Evolutionary conservation across 2,797 vertebrate species (phyloP), one percentile per base, ranked within the genome.

Genomic region (Ctenopoma multispine): DNA sequence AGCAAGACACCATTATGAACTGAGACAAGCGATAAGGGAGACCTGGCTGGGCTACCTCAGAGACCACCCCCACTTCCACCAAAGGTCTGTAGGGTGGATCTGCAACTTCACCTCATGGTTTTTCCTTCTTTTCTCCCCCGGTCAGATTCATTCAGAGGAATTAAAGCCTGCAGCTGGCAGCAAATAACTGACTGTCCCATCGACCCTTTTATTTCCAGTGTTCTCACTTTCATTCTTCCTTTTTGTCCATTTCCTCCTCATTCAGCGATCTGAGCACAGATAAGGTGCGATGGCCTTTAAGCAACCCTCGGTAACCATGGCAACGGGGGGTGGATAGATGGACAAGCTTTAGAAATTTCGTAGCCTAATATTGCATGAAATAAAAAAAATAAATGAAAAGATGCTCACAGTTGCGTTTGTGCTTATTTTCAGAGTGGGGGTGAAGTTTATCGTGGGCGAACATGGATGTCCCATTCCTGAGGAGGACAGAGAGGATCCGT

Each of bases 361-460:
- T 77, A 59, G 69, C 62, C 12, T 61, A 72, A 87, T 82, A 65
- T 74, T 59, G 57, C 57, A 17, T 58, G 18, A 11, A 24, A 4
- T 5, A 4, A 40, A 15, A 15, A 12, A 29, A 50, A 56, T 31
- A 41, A 51, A 55, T n/a, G 18, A 50, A 23, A 12, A 69, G 20
- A 64, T 56, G 68, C 17, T 44, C 17, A 1, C 23, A 48, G 17
- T 23, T 1, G 44, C 67, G 68, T 72, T 64, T 75, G 67, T 58
- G 38, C 38, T 75, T 80, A 0, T 77, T 93, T 91, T 85, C 91
- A 98, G 97, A 86, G 96, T 98, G 90, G 94, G 95, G 91, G 96
- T 98, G 91, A 98, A 96, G 94, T 99, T 99, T 87, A 97, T 99
- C 69, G 93, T 99, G 84, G 97, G 97, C 61, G 87, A 94, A 11